Percentiles rank a stretch among this genome's conserved stretches.
Conservation (phyloP, 1,140 invertebrate genomes). For the Zophobas atratus region DNA sequence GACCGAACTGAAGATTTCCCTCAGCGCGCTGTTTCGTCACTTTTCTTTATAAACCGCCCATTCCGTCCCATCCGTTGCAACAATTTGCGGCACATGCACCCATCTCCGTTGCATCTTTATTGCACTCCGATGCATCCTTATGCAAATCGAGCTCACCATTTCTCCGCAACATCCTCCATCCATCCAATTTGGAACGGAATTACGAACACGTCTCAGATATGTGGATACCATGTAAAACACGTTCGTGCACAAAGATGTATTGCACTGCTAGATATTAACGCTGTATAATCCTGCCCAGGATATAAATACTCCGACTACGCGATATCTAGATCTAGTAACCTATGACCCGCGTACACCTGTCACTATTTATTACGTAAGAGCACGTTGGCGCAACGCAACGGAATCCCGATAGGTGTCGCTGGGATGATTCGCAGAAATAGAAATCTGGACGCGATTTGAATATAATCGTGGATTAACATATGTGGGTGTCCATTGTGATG, state of each 20-base stretch:
- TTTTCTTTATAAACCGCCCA: too few relatives aligned
- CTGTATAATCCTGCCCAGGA: conserved; percentile 41
- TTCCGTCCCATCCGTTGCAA: too few relatives aligned
- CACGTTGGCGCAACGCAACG: conserved; percentile 10
- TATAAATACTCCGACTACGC: conserved; percentile 45
- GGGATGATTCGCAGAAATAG: conserved; percentile 15
- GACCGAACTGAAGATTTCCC: too few relatives aligned
- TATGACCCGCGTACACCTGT: conserved; percentile 43
- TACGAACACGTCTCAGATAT: conserved; percentile 27
- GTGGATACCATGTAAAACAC: conserved; percentile 24
- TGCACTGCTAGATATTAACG: conserved; percentile 37
- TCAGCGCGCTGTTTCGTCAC: too few relatives aligned
- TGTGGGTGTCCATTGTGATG: conserved; percentile 25
- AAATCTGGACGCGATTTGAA: conserved; percentile 27
- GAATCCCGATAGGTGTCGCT: not conserved
- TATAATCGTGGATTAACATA: conserved; percentile 22
- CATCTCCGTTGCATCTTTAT: not conserved
- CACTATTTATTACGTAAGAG: conserved; percentile 40
- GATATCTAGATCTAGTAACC: conserved; percentile 45
- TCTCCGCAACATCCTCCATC: conserved; percentile 6
- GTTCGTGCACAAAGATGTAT: conserved; percentile 39
- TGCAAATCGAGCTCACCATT: conserved; percentile 1
- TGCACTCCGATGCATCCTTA: not conserved
- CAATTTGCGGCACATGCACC: not conserved
- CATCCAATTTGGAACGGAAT: conserved; percentile 28